Evolutionary conservation across 2,113 vertebrate genomes (phyloP).

Genomic region (Poicephalus meyeri): DNA sequence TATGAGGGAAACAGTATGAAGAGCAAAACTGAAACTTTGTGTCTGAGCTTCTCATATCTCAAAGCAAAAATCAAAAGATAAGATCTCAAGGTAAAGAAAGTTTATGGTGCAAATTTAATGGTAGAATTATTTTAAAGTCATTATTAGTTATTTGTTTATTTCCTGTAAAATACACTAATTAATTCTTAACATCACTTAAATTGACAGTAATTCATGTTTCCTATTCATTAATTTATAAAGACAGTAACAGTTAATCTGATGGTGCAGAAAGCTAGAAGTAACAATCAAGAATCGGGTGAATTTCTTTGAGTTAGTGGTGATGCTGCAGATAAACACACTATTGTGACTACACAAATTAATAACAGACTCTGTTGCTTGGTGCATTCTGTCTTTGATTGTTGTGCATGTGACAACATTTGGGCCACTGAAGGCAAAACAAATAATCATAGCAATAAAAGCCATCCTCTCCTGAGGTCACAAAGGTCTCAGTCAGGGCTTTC

Average conservation of each 20-base stretch:
- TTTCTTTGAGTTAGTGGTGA: neutral
- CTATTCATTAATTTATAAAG: neutral
- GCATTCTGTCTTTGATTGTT: neutral
- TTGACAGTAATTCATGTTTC: neutral
- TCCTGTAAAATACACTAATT: neutral
- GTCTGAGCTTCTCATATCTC: neutral
- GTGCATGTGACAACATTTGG: neutral
- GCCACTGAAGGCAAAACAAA: constrained; percentile 12
- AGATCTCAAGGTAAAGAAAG: neutral
- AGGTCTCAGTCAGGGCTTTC: neutral
- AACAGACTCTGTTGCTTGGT: neutral
- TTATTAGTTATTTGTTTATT: neutral
- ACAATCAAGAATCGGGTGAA: neutral
- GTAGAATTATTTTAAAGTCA: neutral
- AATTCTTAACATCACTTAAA: neutral
- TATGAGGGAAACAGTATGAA: neutral
- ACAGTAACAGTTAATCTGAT: neutral
- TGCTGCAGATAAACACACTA: neutral
- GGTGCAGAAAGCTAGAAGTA: neutral
- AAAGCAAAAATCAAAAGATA: neutral
- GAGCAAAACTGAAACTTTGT: neutral
- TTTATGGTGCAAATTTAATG: neutral
- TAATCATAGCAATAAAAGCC: constrained; percentile 3
- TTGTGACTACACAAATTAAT: neutral
- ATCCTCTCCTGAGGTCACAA: neutral